These are phyloP conservation scores for Leptopilina clavipes DNA, from an alignment of 1,140 invertebrate genomes.

Conservation along the genomic window DNA sequence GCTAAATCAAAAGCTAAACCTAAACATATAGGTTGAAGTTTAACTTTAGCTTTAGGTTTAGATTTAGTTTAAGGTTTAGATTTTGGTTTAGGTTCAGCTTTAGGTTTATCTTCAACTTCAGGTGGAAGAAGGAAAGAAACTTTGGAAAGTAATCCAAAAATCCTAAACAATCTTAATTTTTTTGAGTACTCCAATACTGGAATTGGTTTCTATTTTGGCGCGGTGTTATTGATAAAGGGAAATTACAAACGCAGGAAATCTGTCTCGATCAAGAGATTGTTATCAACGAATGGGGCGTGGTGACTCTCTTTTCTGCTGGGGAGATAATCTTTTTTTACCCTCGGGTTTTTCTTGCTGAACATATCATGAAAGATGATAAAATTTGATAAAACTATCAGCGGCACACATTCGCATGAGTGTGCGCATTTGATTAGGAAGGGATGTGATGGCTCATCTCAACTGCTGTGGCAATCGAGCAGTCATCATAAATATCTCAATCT, in stretches of 20 bases:
- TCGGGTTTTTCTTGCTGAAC: constrained; percentile 31
- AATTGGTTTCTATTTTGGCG: not conserved
- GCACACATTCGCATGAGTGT: constrained; percentile 42
- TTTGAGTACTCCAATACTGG: too few species aligned
- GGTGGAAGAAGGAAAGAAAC: too few species aligned
- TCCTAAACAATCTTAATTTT: too few species aligned
- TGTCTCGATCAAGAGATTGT: constrained; percentile 21
- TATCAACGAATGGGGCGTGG: not conserved
- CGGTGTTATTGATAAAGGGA: constrained; percentile 18
- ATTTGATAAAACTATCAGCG: constrained; percentile 27
- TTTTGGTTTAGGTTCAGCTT: too few species aligned
- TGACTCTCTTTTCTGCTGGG: not conserved
- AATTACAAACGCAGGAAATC: not conserved
- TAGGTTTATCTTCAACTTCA: too few species aligned
- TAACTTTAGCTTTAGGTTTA: too few species aligned
- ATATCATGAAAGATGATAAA: constrained; percentile 18
- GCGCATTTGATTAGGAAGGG: constrained; percentile 46
- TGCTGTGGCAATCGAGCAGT: constrained; percentile 39
- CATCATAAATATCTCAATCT: constrained; percentile 43
- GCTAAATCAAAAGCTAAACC: too few species aligned
- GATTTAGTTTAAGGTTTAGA: too few species aligned
- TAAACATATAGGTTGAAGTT: too few species aligned
- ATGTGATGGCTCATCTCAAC: constrained; percentile 20
- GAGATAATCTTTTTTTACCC: not conserved
- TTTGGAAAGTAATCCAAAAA: too few species aligned